These are phyloP conservation scores for Strix uralensis DNA, from an alignment of 2,113 vertebrate genomes.

Conservation along the genomic window DNA sequence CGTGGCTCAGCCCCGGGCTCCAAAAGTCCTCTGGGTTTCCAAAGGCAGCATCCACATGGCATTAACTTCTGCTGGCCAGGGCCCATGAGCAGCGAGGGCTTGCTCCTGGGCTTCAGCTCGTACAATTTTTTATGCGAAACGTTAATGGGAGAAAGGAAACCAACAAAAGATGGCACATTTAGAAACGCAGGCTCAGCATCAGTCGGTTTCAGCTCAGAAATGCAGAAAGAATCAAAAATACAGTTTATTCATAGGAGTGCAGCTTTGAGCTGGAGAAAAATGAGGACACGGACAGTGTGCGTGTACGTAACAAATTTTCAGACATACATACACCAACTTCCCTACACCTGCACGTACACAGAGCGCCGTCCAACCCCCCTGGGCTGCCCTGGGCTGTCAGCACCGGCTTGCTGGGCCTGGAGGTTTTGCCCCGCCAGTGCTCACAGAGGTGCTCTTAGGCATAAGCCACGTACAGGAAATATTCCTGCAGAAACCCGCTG, in stretches of 20 bases:
- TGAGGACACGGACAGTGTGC: fast-evolving
- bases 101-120: not conserved
- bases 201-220: fast-evolving
- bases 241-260: not conserved
- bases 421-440: too few relatives aligned
- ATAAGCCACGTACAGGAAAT: not conserved
- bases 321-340: fast-evolving
- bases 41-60: not conserved
- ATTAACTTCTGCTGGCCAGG: not conserved
- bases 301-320: not conserved
- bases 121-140: not conserved
- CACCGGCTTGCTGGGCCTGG: not conserved
- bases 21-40: not conserved
- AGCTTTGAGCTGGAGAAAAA: not conserved
- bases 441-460: not conserved
- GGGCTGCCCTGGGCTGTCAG: not conserved
- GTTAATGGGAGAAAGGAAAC: fast-evolving
- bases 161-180: fast-evolving
- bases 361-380: fast-evolving
- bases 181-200: not conserved
- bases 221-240: not conserved
- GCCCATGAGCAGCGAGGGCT: not conserved
- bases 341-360: fast-evolving
- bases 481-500: not conserved
- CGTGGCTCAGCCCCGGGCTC: not conserved